Evolutionary conservation across 2,797 vertebrate genomes (phyloP).

Genomic region (Microctenopoma stevenorrisi): DNA sequence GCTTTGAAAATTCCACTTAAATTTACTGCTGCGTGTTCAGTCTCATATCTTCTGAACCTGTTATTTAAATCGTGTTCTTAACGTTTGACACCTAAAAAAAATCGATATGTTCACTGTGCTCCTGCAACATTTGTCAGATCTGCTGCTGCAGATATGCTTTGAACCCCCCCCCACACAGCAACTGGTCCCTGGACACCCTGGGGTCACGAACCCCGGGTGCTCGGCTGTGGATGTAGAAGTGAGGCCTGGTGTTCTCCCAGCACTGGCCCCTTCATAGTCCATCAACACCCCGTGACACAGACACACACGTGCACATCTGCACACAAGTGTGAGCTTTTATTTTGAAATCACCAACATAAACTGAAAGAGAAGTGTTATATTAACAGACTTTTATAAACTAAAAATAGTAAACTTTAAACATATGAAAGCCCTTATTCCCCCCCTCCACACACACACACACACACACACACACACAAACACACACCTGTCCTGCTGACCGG

Average conservation of each 20-base stretch:
- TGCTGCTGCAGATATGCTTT: constrained; percentile 49
- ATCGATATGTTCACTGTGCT: too few species aligned
- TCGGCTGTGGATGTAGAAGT: constrained; percentile 57
- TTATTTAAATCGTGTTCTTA: too few species aligned
- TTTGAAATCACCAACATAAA: background rate
- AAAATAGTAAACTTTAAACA: too few species aligned
- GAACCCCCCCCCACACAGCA: constrained; percentile 52
- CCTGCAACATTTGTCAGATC: constrained; percentile 24
- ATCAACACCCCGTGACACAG: constrained; percentile 33
- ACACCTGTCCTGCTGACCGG: constrained; percentile 22
- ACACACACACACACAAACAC: background rate
- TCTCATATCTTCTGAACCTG: too few species aligned
- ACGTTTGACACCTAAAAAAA: too few species aligned
- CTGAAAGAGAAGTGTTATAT: too few species aligned
- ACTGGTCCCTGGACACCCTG: constrained; percentile 56
- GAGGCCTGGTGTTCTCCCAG: constrained; percentile 20
- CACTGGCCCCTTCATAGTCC: constrained; percentile 33
- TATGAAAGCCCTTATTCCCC: background rate
- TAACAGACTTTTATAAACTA: too few species aligned
- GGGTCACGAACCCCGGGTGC: constrained; percentile 44
- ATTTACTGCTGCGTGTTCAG: too few species aligned
- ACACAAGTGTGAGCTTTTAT: background rate
- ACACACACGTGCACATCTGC: constrained; percentile 26
- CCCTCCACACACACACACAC: background rate
- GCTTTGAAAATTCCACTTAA: too few species aligned